Evolutionary conservation across 1,140 invertebrate genomes (phyloP).

Genomic region (Penaeus vannamei): DNA sequence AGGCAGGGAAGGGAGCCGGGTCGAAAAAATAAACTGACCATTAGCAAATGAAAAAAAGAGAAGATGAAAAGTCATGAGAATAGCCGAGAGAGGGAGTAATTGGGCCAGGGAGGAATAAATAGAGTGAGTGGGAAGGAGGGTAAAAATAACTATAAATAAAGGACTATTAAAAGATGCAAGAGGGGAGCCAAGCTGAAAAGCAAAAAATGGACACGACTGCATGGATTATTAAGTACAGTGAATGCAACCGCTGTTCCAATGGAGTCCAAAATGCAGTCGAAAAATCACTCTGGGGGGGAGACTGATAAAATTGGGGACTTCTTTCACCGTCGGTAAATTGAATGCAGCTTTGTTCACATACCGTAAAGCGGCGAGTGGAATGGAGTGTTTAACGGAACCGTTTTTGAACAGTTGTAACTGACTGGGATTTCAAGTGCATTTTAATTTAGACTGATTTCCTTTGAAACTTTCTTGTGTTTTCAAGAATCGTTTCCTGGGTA

Average conservation of each 20-base stretch:
- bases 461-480: too few species aligned
- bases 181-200: slow-evolving; percentile 39
- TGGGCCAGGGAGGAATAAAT: slow-evolving; percentile 36
- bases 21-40: slow-evolving; percentile 29
- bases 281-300: not conserved
- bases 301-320: slow-evolving; percentile 38
- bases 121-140: slow-evolving; percentile 20
- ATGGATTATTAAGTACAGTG: slow-evolving; percentile 58
- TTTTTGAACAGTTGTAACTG: slow-evolving; percentile 22
- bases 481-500: too few species aligned
- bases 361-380: slow-evolving; percentile 2
- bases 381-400: slow-evolving; percentile 33
- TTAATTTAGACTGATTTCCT: slow-evolving; percentile 1
- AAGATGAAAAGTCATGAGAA: slow-evolving; percentile 39
- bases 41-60: slow-evolving; percentile 40
- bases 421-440: slow-evolving; percentile 20
- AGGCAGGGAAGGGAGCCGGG: not conserved
- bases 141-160: slow-evolving; percentile 49
- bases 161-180: slow-evolving; percentile 45
- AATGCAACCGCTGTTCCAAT: slow-evolving; percentile 21
- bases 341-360: slow-evolving; percentile 50
- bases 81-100: slow-evolving; percentile 14
- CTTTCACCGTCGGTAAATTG: slow-evolving; percentile 51
- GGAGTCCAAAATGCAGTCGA: slow-evolving; percentile 26
- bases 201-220: slow-evolving; percentile 7